These are phyloP conservation scores for Nomada lathburiana DNA, from an alignment of 2,888 invertebrate species.

Conservation along the genomic window DNA sequence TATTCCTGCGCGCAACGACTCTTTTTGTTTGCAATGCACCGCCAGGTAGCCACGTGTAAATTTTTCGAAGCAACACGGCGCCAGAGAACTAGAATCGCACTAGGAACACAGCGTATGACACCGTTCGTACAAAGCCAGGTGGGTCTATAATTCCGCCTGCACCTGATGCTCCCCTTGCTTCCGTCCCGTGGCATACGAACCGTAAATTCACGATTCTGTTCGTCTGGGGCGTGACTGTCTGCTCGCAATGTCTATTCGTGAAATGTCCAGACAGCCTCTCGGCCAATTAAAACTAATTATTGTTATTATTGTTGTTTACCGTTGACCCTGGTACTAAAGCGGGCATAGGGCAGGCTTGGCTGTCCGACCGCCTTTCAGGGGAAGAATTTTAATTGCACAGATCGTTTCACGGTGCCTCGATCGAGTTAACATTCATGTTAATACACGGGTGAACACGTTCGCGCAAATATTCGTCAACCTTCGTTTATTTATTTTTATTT, in stretches of 20 bases:
- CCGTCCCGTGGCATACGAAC: conserved; percentile 74
- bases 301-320: conserved; percentile 25
- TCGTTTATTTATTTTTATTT: neutral
- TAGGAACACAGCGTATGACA: conserved; percentile 43
- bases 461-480: neutral
- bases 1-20: neutral
- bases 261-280: conserved; percentile 33
- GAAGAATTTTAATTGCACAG: conserved; percentile 17
- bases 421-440: neutral
- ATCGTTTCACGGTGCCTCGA: conserved; percentile 11
- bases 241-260: conserved; percentile 49
- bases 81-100: conserved; percentile 27
- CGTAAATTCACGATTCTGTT: conserved; percentile 75
- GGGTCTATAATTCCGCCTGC: conserved; percentile 70
- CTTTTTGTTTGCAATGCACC: neutral
- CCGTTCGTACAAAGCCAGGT: conserved; percentile 70
- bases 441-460: neutral
- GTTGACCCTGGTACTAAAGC: conserved; percentile 8
- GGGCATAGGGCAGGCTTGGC: neutral
- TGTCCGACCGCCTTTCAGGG: neutral
- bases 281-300: conserved; percentile 59
- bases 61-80: neutral
- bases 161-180: conserved; percentile 77
- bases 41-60: neutral
- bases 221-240: conserved; percentile 64